A percentile compares a stretch with the other conserved stretches of the same genome.
Conservation (phyloP, 2,888 invertebrate species). For the Diplazon laetatorius region DNA sequence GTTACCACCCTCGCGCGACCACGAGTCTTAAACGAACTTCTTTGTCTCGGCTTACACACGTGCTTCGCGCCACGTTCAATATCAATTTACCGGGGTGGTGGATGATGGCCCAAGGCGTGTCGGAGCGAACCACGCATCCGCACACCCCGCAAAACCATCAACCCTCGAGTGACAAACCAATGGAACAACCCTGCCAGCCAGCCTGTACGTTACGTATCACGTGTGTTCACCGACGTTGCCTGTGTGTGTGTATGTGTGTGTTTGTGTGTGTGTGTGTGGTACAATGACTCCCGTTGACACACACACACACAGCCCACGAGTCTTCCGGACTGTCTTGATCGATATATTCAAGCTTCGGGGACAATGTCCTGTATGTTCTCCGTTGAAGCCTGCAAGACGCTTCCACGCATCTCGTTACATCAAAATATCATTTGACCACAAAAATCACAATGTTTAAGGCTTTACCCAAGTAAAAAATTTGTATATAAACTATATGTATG, state of each 20-base stretch:
- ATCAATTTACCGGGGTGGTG: too few species aligned
- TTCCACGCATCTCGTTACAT: background rate
- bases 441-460: too few species aligned
- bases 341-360: conserved; percentile 6
- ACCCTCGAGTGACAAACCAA: conserved; percentile 17
- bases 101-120: conserved; percentile 42
- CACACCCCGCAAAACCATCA: background rate
- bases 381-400: background rate
- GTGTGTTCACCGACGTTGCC: conserved; percentile 9
- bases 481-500: too few species aligned
- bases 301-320: too few species aligned
- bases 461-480: too few species aligned
- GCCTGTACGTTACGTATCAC: background rate
- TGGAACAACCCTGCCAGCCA: conserved; percentile 38
- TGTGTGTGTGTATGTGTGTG: too few species aligned
- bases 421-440: too few species aligned
- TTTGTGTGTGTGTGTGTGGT: too few species aligned
- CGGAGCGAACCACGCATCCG: conserved; percentile 19
- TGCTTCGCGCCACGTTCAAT: conserved; percentile 34
- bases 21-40: conserved; percentile 38
- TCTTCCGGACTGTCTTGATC: conserved; percentile 2
- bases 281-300: conserved; percentile 32
- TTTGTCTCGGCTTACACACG: conserved; percentile 32
- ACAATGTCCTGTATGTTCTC: background rate
- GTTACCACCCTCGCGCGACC: conserved; percentile 3